Evolutionary conservation across 2,797 vertebrate genomes (phyloP), one percentile per base, ranked within the genome.

Genomic region (Acipenser oxyrinchus): DNA sequence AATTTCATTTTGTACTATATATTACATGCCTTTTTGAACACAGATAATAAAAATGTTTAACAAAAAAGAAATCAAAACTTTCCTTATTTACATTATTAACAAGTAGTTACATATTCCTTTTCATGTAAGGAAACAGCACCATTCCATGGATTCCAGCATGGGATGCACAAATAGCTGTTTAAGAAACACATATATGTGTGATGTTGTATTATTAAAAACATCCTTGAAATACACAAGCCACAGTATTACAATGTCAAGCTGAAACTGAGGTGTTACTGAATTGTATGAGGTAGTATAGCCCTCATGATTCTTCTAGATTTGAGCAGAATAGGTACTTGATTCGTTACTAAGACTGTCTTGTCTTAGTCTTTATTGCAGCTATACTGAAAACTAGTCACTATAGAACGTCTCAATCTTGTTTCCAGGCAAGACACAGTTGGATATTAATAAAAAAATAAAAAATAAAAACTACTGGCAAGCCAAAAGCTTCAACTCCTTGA

Each of bases 21-120:
- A 93, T 95, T 95, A 97, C 92, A 93, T 92, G 92, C 89, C 93
- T 94, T 90, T 89, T 89, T 86, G 81, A 86, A 85, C 76, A 87
- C 79, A 82, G 77, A 64, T 58, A 68, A 63, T 58, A 64, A 64
- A 64, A 69, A 59, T 64, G 67, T 18, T 64, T 55, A 78, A 80
- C 87, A 87, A 86, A 89, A 90, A 91, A 1, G 72, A 86, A 89
- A 82, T 88, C 85, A 89, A 86, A 92, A 89, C 90, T 84, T 73
- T 89, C 80, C 80, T 80, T 94, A 91, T 94, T 88, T 90, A 96
- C 93, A 96, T 87, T 86, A 92, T 84, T 83, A 86, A 95, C 89
- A 94, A 86, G 83, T 83, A 90, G 72, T 78, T 79, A 79, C 77
- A 68, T 37, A 37, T 37, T 37, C 37, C 77, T 78, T 50, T 71